Percentiles rank a stretch among this genome's conserved stretches.
Evolutionary conservation across 2,888 invertebrate species (phyloP).

Genomic region (Elysia crispata): DNA sequence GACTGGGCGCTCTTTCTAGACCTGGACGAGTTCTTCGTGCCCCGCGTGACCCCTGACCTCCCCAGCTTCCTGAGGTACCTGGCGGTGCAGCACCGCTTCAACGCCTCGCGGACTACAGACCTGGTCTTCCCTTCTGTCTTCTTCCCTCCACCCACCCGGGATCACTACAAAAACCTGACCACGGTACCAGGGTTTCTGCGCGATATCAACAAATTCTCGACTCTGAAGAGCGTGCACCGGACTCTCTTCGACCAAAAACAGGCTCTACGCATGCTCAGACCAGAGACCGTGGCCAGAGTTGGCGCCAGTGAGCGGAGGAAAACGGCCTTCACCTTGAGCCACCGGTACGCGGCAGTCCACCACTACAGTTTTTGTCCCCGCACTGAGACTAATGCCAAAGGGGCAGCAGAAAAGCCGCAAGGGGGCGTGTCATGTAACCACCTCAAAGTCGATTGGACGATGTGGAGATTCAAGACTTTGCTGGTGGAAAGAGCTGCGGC

Average conservation of each 20-base stretch:
- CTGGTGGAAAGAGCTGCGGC: slow-evolving; percentile 30
- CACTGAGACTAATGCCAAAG: background rate
- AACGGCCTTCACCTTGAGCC: slow-evolving; percentile 37
- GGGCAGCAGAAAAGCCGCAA: background rate
- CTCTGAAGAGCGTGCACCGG: slow-evolving; percentile 34
- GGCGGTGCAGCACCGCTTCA: background rate
- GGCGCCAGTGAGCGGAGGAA: slow-evolving; percentile 38
- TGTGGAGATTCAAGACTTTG: slow-evolving; percentile 39
- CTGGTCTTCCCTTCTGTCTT: slow-evolving; percentile 39
- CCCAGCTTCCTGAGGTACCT: slow-evolving; percentile 43
- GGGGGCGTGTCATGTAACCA: slow-evolving; percentile 20
- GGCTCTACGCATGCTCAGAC: slow-evolving; percentile 34
- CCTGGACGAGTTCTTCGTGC: slow-evolving; percentile 60
- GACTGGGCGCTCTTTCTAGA: slow-evolving; percentile 56
- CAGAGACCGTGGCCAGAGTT: slow-evolving; percentile 28
- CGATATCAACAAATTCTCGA: slow-evolving; percentile 40
- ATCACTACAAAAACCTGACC: slow-evolving; percentile 18
- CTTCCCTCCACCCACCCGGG: slow-evolving; percentile 38
- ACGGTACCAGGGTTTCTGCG: background rate
- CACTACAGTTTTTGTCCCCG: slow-evolving; percentile 46
- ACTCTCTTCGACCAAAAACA: slow-evolving; percentile 41
- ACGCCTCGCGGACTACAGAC: slow-evolving; percentile 36
- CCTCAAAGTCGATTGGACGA: slow-evolving; percentile 33
- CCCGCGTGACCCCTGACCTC: slow-evolving; percentile 46
- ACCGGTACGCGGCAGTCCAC: slow-evolving; percentile 37